Evolutionary conservation across 2,797 vertebrate genomes (phyloP).

Genomic region (Anniella stebbinsi): DNA sequence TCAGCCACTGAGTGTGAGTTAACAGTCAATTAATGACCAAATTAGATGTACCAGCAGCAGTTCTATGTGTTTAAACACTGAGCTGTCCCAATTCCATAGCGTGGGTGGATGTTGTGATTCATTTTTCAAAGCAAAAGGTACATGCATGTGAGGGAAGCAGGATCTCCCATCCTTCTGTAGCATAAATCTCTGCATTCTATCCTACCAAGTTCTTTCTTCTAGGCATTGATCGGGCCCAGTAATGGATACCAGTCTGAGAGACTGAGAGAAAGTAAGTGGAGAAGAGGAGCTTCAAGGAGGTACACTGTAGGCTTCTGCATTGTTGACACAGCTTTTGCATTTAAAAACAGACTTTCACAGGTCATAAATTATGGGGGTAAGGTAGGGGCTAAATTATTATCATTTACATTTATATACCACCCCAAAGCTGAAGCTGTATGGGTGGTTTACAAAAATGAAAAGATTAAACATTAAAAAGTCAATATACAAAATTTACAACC

Average conservation of each 20-base stretch:
- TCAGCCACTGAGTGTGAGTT: too few species aligned
- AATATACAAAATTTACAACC: too few species aligned
- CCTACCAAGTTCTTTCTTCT: not conserved
- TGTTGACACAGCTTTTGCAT: not conserved
- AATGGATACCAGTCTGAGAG: not conserved
- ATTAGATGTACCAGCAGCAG: not conserved
- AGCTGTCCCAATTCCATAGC: too few species aligned
- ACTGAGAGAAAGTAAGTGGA: not conserved
- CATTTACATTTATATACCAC: too few species aligned
- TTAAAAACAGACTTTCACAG: not conserved
- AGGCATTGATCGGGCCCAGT: too few species aligned
- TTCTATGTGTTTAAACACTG: not conserved
- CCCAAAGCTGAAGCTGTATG: too few species aligned
- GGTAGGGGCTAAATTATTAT: not conserved
- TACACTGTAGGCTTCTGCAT: not conserved
- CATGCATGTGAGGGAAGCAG: not conserved
- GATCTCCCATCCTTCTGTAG: not conserved
- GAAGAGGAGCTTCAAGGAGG: too few species aligned
- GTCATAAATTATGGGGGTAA: too few species aligned
- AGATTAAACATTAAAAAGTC: too few species aligned
- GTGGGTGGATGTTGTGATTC: not conserved
- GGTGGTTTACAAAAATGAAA: too few species aligned
- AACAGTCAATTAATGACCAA: not conserved
- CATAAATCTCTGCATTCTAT: not conserved
- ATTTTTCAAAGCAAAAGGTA: not conserved